These are phyloP conservation scores for Lucifuga dentata DNA, from an alignment of 2,113 vertebrate genomes.

Conservation along the genomic window DNA sequence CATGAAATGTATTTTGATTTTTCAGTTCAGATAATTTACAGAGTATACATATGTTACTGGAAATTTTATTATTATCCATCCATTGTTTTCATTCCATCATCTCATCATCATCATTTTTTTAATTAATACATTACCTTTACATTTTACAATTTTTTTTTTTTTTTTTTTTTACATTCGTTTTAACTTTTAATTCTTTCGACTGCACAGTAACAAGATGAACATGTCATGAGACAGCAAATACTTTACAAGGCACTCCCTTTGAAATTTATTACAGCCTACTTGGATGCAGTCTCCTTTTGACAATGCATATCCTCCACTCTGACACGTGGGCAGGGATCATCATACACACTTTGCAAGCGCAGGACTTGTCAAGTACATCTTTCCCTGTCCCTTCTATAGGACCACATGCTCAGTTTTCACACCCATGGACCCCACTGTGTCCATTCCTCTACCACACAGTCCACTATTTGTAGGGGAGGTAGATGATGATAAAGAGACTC, in stretches of 20 bases:
- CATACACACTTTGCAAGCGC: slow-evolving; percentile 79
- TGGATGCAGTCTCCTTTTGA: slow-evolving; percentile 73
- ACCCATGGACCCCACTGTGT: slow-evolving; percentile 86
- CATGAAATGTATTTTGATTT: too few relatives aligned
- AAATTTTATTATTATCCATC: background rate
- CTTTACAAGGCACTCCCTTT: background rate
- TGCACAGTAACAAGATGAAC: background rate
- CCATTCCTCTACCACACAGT: slow-evolving; percentile 89
- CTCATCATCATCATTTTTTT: too few relatives aligned
- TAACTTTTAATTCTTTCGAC: too few relatives aligned
- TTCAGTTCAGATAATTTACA: too few relatives aligned
- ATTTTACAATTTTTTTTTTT: background rate
- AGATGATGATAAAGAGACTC: slow-evolving; percentile 36
- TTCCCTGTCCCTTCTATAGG: slow-evolving; percentile 88
- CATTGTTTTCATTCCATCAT: background rate
- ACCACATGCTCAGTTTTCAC: slow-evolving; percentile 80
- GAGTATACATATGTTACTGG: too few relatives aligned
- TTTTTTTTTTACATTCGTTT: background rate
- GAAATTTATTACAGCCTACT: background rate
- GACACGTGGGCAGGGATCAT: slow-evolving; percentile 81
- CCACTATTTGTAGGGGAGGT: slow-evolving; percentile 81
- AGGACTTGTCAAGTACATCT: slow-evolving; percentile 84
- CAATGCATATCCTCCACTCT: slow-evolving; percentile 87
- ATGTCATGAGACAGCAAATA: background rate
- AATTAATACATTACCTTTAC: background rate